phyloP scores from a whole-genome alignment of 2,113 vertebrate species.

The Dromiciops gliroides region DNA sequence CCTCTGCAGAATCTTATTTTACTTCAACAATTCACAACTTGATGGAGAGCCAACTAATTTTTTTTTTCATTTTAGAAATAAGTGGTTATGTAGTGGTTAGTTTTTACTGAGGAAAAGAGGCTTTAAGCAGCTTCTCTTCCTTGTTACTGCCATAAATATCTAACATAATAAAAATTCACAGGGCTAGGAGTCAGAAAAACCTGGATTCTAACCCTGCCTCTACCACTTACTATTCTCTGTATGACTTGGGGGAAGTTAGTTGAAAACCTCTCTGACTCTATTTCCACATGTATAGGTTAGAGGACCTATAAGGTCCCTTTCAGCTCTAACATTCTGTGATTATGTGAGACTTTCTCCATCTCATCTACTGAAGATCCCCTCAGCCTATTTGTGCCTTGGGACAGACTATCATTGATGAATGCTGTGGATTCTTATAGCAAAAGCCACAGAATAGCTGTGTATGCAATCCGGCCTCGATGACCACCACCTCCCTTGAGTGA shows the following conservation, averaged over 20 bases:
- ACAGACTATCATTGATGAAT: not conserved
- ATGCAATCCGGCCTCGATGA: not conserved
- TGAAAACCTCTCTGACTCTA: not conserved
- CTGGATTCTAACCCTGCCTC: not conserved
- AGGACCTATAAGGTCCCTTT: not conserved
- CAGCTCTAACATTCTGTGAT: not conserved
- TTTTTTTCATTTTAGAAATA: not conserved
- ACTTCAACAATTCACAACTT: not conserved
- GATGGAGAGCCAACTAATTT: not conserved
- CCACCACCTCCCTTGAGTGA: constrained; percentile 13
- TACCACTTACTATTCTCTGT: not conserved
- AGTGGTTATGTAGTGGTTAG: not conserved
- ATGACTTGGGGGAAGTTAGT: not conserved
- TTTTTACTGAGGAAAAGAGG: not conserved
- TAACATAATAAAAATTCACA: not conserved
- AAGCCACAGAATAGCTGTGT: not conserved
- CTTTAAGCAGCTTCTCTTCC: not conserved
- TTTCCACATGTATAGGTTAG: not conserved
- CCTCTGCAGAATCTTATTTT: not conserved
- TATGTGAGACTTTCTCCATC: accelerated
- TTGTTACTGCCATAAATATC: not conserved
- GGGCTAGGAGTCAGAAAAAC: not conserved
- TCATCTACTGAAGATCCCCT: not conserved
- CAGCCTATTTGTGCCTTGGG: not conserved
- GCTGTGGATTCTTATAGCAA: not conserved